Evolutionary conservation across 2,888 invertebrate species (phyloP), one percentile per base, ranked within the genome.

Genomic region (Idaea biselata): DNA sequence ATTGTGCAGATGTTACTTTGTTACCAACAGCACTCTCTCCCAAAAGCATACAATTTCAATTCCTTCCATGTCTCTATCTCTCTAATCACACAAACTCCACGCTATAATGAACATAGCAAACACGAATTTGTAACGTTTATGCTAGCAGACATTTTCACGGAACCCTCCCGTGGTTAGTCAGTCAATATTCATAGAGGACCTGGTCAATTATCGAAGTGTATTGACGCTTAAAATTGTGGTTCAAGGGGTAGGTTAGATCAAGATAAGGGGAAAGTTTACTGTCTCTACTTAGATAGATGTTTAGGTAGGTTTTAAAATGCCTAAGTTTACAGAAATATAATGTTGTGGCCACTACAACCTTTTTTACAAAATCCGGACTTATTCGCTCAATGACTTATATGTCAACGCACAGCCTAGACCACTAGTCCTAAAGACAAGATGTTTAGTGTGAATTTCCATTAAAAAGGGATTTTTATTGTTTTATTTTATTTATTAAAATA

Each of bases 181-280:
- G 88, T 90, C 90, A 90, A 91, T 91, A 88, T 91, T 90, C 88
- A 85, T 84, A 84, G 73, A 88, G 88, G 87, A 81, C 76, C 83
- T 80, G 85, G 44, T 88, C 91, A 89, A 89, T 89, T 90, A 91
- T 83, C 87, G 71, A 80, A 87, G 89, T 83, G 83, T 83, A 87
- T 81, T 85, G 87, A 87, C 79, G 88, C 88, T 83, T 84, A 81
- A 87, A 88, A 87, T 88, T 79, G 81, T 72, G 77, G 80, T 81
- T 73, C 71, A 67, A 67, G 74, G 77, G 72, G 73, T 74, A 80
- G 75, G 44, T 44, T 44, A 44, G 44, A 44, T 44, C 44, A 44
- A 44, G 44, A 44, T 44, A 44, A 14, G 44, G 44, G 44, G 14
- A 14, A 14, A 44, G 44, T 44, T 44, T 71, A 75, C 71, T 64